phyloP scores from a whole-genome alignment of 2,797 vertebrate genomes.

The Hapalemur alaotrensis region DNA sequence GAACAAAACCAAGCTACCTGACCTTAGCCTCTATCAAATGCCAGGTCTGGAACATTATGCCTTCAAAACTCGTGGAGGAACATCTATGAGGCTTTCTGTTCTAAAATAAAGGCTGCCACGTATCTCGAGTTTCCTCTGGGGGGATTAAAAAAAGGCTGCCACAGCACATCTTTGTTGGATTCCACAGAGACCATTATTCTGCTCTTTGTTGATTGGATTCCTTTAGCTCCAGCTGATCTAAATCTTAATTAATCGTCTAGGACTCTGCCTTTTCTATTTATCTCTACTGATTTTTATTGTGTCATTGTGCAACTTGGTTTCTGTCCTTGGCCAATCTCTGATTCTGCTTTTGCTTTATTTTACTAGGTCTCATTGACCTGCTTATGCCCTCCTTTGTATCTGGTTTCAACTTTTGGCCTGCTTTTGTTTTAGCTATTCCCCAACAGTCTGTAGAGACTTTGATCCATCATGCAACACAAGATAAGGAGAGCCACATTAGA shows the following conservation, averaged over 20 bases:
- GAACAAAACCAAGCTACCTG: not conserved
- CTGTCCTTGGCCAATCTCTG: not conserved
- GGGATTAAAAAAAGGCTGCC: not conserved
- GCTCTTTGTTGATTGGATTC: not conserved
- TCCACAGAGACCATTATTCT: not conserved
- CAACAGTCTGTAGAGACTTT: not conserved
- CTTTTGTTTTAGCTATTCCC: constrained; percentile 19
- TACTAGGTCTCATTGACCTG: not conserved
- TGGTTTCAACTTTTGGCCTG: not conserved
- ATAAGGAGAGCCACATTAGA: not conserved
- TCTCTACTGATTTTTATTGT: not conserved
- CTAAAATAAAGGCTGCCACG: not conserved
- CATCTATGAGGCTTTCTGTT: not conserved
- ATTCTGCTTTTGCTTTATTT: constrained; percentile 7
- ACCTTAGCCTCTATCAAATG: not conserved
- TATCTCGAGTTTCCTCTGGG: not conserved
- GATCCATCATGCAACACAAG: not conserved
- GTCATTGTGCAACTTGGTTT: not conserved
- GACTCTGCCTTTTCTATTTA: not conserved
- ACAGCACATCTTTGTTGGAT: not conserved
- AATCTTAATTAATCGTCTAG: not conserved
- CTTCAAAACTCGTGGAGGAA: not conserved
- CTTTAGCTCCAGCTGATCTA: not conserved
- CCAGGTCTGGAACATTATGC: not conserved
- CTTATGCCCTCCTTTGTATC: not conserved